Percentiles rank a stretch among this genome's conserved stretches.
Conservation (phyloP, 2,888 invertebrate species). For the Tiliacea aurago region DNA sequence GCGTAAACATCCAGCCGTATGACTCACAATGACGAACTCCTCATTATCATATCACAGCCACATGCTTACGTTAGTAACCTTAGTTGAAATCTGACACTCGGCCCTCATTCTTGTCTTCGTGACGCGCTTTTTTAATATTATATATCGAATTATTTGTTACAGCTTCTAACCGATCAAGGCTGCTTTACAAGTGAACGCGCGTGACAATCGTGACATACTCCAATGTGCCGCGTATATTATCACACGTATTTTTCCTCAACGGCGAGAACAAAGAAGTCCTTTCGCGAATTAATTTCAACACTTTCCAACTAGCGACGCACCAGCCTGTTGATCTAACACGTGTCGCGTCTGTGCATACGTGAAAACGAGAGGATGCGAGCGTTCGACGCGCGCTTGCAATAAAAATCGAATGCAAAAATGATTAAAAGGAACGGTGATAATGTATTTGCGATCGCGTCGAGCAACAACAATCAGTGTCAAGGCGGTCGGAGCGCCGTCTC, state of each 20-base stretch:
- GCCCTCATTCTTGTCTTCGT: conserved; percentile 79
- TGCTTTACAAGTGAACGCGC: conserved; percentile 79
- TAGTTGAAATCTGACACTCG: conserved; percentile 85
- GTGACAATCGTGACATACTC: conserved; percentile 82
- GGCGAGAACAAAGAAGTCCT: conserved; percentile 86
- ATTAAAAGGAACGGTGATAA: conserved; percentile 90
- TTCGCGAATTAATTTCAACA: conserved; percentile 78
- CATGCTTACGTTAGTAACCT: conserved; percentile 78
- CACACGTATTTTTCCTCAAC: conserved; percentile 83
- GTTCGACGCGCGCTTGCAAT: conserved; percentile 84
- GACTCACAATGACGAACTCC: conserved; percentile 89
- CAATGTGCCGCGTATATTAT: conserved; percentile 74
- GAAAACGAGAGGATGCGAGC: conserved; percentile 84
- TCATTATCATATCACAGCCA: conserved; percentile 88
- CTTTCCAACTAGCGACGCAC: conserved; percentile 76
- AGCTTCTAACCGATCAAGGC: conserved; percentile 77
- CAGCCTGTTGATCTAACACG: conserved; percentile 88
- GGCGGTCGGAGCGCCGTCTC: conserved; percentile 87
- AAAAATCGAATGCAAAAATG: conserved; percentile 89
- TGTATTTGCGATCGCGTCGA: conserved; percentile 90
- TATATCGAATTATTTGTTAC: conserved; percentile 68
- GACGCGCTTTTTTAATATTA: conserved; percentile 68
- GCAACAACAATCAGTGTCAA: conserved; percentile 88
- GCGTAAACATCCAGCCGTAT: conserved; percentile 86
- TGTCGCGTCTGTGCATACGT: conserved; percentile 81